Conservation (phyloP, 2,888 invertebrate genomes). For the Himalopsyche tibetana region DNA sequence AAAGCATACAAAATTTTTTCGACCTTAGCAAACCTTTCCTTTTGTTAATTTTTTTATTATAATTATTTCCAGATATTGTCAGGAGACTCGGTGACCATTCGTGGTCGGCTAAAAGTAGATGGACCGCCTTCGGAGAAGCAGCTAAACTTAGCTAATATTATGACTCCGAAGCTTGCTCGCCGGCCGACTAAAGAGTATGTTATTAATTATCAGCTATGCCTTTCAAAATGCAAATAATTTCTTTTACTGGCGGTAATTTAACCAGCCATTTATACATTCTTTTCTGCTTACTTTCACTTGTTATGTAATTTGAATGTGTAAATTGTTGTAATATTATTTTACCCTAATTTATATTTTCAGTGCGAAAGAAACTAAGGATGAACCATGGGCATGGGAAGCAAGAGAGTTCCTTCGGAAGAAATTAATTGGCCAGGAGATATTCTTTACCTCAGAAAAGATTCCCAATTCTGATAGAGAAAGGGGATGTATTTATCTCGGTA, state of each 20-base stretch:
- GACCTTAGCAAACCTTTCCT: not conserved
- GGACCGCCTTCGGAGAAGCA: conserved; percentile 95
- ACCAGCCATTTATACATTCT: no score
- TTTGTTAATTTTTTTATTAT: not conserved
- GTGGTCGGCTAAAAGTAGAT: conserved; percentile 88
- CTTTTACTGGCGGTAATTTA: no score
- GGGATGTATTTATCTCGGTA: conserved; percentile 85
- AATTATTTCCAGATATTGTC: conserved; percentile 87
- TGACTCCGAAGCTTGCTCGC: conserved; percentile 93
- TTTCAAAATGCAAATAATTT: conserved; percentile 35
- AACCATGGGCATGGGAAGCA: conserved; percentile 98
- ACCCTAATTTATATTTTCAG: conserved; percentile 69
- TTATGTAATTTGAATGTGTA: no score
- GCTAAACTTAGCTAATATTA: conserved; percentile 92
- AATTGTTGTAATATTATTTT: no score
- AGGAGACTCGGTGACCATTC: conserved; percentile 95
- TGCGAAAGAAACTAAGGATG: conserved; percentile 86
- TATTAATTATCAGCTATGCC: conserved; percentile 66
- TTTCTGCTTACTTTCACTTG: no score
- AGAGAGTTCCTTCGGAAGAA: conserved; percentile 95
- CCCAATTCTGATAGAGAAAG: conserved; percentile 87
- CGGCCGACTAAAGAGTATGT: conserved; percentile 78
- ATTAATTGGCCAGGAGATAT: conserved; percentile 92
- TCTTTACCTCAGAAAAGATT: conserved; percentile 89
- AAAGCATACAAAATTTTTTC: no score